Conservation (phyloP, 1,140 invertebrate genomes). For the Heliconius hermathena region DNA sequence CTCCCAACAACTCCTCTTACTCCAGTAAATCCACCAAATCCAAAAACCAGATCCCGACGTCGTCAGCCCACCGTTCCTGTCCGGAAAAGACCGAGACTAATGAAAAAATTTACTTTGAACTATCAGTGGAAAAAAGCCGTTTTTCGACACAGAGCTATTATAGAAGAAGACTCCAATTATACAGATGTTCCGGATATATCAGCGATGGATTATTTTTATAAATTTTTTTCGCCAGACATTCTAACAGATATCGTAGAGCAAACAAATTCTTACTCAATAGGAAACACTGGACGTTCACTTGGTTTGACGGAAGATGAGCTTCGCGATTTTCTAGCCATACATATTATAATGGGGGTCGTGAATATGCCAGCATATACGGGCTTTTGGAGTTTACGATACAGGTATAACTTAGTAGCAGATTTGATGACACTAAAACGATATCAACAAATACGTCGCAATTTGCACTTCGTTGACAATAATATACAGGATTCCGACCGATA, state of each 20-base stretch:
- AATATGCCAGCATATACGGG: conserved; percentile 36
- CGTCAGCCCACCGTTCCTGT: conserved; percentile 28
- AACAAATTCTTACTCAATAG: conserved; percentile 27
- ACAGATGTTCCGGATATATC: conserved; percentile 35
- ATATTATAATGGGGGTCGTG: conserved; percentile 43
- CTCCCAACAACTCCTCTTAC: conserved; percentile 35
- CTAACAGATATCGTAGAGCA: conserved; percentile 35
- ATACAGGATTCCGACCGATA: conserved; percentile 32
- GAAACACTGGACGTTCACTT: conserved; percentile 27
- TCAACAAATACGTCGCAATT: conserved; percentile 42
- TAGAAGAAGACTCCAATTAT: conserved; percentile 27
- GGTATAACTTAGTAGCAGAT: conserved; percentile 38
- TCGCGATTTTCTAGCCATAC: conserved; percentile 40
- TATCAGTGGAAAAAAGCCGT: conserved; percentile 28
- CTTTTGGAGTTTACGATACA: conserved; percentile 42
- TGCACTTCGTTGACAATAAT: conserved; percentile 40
- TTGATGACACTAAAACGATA: conserved; percentile 42
- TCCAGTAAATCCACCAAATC: conserved; percentile 31
- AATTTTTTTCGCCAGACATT: conserved; percentile 40
- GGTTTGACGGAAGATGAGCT: conserved; percentile 3
- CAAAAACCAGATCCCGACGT: conserved; percentile 29
- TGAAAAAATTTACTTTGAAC: conserved; percentile 27
- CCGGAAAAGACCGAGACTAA: conserved; percentile 24
- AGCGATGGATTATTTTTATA: conserved; percentile 16
- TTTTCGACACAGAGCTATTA: conserved; percentile 27